Evolutionary conservation across 1,140 invertebrate genomes (phyloP), one percentile per base, ranked within the genome.

Genomic region (Drosophila gunungcola): DNA sequence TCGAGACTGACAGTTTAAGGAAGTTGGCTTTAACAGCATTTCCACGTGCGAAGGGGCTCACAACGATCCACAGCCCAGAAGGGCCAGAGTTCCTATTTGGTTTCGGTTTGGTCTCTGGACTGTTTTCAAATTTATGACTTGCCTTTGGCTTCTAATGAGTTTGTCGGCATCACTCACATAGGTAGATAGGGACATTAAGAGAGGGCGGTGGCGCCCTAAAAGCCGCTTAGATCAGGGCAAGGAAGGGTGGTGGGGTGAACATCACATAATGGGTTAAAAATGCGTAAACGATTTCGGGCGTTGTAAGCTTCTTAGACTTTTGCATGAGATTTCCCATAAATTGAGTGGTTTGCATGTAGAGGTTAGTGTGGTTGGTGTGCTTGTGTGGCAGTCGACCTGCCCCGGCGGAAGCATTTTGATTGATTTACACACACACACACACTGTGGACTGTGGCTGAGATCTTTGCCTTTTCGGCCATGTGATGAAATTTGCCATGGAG

Each of bases 281-380:
- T 88, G 83, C 83, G 84, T 88, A 83, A 89, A 80, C 76, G 76
- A 65, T 88, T 89, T 77, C 60, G 84, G 76, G 83, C 80, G 84
- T 73, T 70, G 79, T 88, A 88, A 88, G 83, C 83, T 88, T 73
- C 83, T 88, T 89, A 88, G 79, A 88, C 73, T 89, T 89, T 83
- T 69, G 63, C 80, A 88, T 79, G 79, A 79, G 83, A 88, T 88
- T 86, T 67, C 43, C 83, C 84, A 88, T 83, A 88, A 89, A 88
- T 89, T 83, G 62, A 69, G 54, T 53, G 55, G 32, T 57, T 53
- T 67, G 16, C 16, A 21, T 21, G 16, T 21, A n/a, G 41, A 16
- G 4, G 1, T 4, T 7, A 21, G 25, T 27, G 27, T 29, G 39
- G 10, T 21, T 21, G 21, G 21, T 21, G 29, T 3, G 11, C 21